A percentile compares a stretch with the other conserved stretches of the same genome.
These are phyloP conservation scores for Achatina immaculata DNA, from an alignment of 1,140 invertebrate species.

Conservation along the genomic window DNA sequence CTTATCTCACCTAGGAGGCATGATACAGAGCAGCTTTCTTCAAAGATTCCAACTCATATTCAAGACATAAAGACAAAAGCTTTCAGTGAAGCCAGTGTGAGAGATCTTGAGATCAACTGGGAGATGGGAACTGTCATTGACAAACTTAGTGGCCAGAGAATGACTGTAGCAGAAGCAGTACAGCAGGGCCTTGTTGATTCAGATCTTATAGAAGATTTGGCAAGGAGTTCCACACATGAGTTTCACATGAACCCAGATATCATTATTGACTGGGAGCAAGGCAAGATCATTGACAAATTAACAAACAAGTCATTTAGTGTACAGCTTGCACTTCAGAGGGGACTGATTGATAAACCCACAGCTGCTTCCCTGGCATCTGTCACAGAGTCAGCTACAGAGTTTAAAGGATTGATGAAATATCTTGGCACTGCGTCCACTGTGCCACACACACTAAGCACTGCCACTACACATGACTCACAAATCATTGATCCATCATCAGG, in stretches of 20 bases:
- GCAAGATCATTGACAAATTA: conserved; percentile 78
- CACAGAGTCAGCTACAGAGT: conserved; percentile 41
- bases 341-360: conserved; percentile 77
- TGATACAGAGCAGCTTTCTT: not conserved
- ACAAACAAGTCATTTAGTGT: conserved; percentile 82
- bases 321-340: conserved; percentile 82
- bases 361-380: conserved; percentile 55
- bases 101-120: conserved; percentile 63
- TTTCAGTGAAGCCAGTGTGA: conserved; percentile 23
- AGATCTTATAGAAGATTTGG: conserved; percentile 79
- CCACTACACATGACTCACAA: conserved; percentile 49
- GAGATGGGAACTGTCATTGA: conserved; percentile 78
- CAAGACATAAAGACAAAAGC: not conserved
- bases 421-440: not conserved
- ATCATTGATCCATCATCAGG: conserved; percentile 81
- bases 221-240: conserved; percentile 77
- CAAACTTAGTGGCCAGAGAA: conserved; percentile 77
- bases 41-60: not conserved
- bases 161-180: conserved; percentile 88
- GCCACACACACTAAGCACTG: conserved; percentile 49
- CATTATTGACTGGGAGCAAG: conserved; percentile 63
- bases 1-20: not conserved
- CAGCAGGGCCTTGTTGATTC: conserved; percentile 86
- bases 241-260: conserved; percentile 57
- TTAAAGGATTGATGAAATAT: not conserved